phyloP scores from a whole-genome alignment of 1,140 invertebrate genomes.

The Choristoneura fumiferana region DNA sequence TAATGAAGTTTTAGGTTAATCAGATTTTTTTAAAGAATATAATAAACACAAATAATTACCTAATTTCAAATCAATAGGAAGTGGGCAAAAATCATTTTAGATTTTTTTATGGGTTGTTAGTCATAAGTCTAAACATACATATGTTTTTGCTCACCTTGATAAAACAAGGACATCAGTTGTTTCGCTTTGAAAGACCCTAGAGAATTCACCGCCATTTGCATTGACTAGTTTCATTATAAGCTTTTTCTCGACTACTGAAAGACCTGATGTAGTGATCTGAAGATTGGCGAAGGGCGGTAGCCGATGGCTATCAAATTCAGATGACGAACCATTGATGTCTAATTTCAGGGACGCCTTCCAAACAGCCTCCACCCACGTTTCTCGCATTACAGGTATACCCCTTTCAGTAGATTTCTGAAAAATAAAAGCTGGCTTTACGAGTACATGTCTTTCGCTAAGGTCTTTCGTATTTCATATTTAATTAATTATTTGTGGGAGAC shows the following conservation, averaged over 20 bases:
- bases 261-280: constrained; percentile 88
- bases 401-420: constrained; percentile 85
- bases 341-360: constrained; percentile 85
- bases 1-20: too few species aligned
- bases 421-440: too few species aligned
- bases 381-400: constrained; percentile 86
- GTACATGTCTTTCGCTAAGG: too few species aligned
- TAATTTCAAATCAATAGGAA: too few species aligned
- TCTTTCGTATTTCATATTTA: too few species aligned
- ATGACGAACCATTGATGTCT: constrained; percentile 82
- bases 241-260: constrained; percentile 83
- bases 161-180: constrained; percentile 78
- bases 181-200: constrained; percentile 76
- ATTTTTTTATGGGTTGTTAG: too few species aligned
- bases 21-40: too few species aligned
- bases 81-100: too few species aligned
- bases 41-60: too few species aligned
- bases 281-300: constrained; percentile 91
- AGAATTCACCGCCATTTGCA: constrained; percentile 84
- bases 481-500: too few species aligned
- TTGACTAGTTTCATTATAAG: constrained; percentile 85
- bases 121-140: too few species aligned
- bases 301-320: constrained; percentile 82
- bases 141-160: constrained; percentile 77
- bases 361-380: constrained; percentile 88